Base-by-base conservation (phyloP, 2,113 vertebrate species). In the Crypturellus undulatus region DNA sequence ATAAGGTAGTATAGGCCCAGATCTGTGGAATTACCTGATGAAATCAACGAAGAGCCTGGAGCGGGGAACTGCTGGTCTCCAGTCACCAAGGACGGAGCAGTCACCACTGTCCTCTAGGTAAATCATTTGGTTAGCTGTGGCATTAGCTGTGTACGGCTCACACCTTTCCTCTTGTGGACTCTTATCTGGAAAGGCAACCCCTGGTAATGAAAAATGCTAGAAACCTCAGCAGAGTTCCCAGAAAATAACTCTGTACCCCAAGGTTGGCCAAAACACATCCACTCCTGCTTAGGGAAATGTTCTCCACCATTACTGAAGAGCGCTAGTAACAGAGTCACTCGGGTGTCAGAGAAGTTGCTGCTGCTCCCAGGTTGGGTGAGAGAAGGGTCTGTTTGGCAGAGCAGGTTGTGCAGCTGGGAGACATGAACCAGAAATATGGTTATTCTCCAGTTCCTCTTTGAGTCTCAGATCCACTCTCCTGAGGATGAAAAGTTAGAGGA, bases 141-240 rank as follows among this genome's bases (percentile, higher is more conserved):
- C 3, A 0, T 19, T 47, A 81, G 1, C 14, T 28, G 2, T 30
- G 26, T 59, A 36, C 32, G 3, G 28, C 58, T 54, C 3, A 0
- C 5, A 25, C 0, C 0, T 15, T 6, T 69, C 67, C 20, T n/a
- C 4, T 68, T 72, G 12, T 0, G 1, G 3, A 19, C 56, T 4
- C 2, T 16, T 80, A 28, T 32, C 73, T 20, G 62, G 45, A 49
- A 78, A 84, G 19, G 76, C 13, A 65, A 14, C 36, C 79, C 10
- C 25, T 42, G 51, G 30, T 8, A 54, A 18, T 4, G 26, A 70
- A 20, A 30, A 79, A 63, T 59, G 22, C 13, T 47, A 40, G 42
- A 81, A 91, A 81, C 19, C 49, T 70, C 58, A 51, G 18, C 16
- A 4, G 6, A 8, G 0, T 75, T 87, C 7, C 40, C 16, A 81